Base-by-base conservation (phyloP, 1,140 invertebrate genomes). In the Drosophila tsacasi region DNA sequence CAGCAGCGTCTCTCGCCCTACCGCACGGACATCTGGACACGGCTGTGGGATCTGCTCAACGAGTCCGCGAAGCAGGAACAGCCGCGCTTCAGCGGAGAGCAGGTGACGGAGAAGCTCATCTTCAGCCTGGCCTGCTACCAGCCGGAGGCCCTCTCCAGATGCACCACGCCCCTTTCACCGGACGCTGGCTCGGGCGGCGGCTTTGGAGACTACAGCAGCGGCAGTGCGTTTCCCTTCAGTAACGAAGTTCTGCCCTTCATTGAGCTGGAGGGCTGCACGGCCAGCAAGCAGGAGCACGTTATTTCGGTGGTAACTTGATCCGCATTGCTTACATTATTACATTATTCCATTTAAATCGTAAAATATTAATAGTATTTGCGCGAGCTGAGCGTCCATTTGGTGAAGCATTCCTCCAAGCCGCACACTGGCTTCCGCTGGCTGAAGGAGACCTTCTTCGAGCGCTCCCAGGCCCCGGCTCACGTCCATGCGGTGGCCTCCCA, bases 251-350 rank as follows among this genome's bases (percentile, higher is more conserved):
- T 97, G 67, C 97, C 97, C 0, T 98, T 98, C 92, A 94, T 95
- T 47, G 97, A 97, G 91, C 94, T 96, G n/a, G 97, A 98, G 93
- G 96, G 95, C 30, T 97, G 96, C 81, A 97, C 97, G 6, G 97
- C 97, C 13, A 97, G 96, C 73, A 97, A 97, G 81, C 97, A 97
- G 86, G 97, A 98, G 79, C 97, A 98, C 92, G 95, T 97, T 39
- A 96, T 97, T 5, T 97, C 97, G 2, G 97, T 97, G 87, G 96
- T 96, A 78, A 93, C 94, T 39, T 32, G 5, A 19, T 10, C 5
- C 0, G 7, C 1, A 30, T 9, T 23, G 37, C 9, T 12, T 5
- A 3, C 8, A 1, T 49, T 5, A 6, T 12, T 5, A 6, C 10
- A 17, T 15, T 2, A 23, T 17, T 39, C 0, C 1, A 1, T 39